Base-by-base conservation (phyloP, 2,797 vertebrate species). In the Chiroxiphia lanceolata region DNA sequence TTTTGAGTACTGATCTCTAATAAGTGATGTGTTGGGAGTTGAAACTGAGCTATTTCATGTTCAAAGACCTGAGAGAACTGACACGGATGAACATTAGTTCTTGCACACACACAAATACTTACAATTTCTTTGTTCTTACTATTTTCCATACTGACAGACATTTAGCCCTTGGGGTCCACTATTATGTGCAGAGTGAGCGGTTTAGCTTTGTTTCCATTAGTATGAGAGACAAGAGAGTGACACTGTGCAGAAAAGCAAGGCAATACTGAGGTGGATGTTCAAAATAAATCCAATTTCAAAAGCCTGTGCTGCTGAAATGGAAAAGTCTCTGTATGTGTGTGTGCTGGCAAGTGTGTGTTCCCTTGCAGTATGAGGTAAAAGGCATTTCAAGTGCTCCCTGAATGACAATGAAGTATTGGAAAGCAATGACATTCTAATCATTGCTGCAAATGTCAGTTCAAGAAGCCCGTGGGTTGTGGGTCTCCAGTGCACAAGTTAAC, bases 371-470 rank as follows among this genome's bases (percentile, higher is more conserved):
- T 38, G 67, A 96, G 33, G 81, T 65, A 94, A 97, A 97, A 97
- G 90, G 90, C 83, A 93, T 96, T 72, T 79, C 31, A n/a, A 83
- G 68, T 93, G 93, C 68, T 95, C 93, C 70, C 94, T 95, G 97
- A 97, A 98, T 98, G 97, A 95, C 97, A 98, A 97, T 97, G 95
- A 98, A 96, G 95, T 95, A 97, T 97, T 78, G 97, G 95, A 96
- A 98, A 96, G 97, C 95, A 97, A 96, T 97, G 97, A 97, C 97
- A 98, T 98, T 97, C 97, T 98, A 98, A 98, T 98, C 97, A 97
- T 97, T 96, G 95, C 94, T 92, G 95, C 96, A 98, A 98, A 98
- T 98, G 98, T 98, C 98, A 98, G 95, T 85, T 83, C 96, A 96
- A 97, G 95, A 93, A 97, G 96, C 93, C 90, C 33, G 56, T 96